Percentiles rank a stretch among this genome's conserved stretches.
Conservation (phyloP, 2,113 vertebrate species). For the Dolichallabes microphthalmus region DNA sequence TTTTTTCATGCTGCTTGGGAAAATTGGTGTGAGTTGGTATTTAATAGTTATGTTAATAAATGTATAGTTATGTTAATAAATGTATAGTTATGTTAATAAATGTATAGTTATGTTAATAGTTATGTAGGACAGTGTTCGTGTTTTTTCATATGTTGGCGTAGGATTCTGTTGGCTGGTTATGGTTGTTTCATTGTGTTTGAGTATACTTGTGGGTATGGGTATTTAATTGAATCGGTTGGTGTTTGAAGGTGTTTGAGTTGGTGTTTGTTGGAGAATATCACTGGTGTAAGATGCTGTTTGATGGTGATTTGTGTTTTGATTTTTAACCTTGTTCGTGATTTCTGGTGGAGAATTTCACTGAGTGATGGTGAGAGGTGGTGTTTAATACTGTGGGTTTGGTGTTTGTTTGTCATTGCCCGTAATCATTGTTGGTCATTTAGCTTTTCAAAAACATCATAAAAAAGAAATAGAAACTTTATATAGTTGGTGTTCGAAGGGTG, state of each 20-base stretch:
- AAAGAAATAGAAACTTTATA: no score
- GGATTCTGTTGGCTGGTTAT: neutral
- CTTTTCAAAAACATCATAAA: neutral
- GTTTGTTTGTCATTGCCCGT: neutral
- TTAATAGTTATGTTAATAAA: no score
- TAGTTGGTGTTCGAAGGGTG: neutral
- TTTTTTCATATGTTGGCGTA: neutral
- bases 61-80: no score
- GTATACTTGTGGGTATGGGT: neutral
- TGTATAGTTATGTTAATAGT: no score
- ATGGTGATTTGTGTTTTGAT: neutral
- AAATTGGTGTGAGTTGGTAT: neutral
- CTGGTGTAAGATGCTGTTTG: neutral
- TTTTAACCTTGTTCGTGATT: neutral
- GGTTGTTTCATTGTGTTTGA: neutral
- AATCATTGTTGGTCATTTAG: neutral
- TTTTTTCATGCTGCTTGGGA: no score
- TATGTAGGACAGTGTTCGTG: neutral
- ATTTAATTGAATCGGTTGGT: no score
- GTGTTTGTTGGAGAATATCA: neutral
- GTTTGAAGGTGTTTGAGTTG: neutral
- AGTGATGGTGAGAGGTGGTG: slow-evolving; percentile 24
- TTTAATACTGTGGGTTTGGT: neutral
- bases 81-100: no score
- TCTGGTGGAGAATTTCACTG: neutral